Percentiles rank a stretch among this genome's conserved stretches.
Conservation (phyloP, 35 echinoderm and acorn worm genomes). For the Chiridota heheva region DNA sequence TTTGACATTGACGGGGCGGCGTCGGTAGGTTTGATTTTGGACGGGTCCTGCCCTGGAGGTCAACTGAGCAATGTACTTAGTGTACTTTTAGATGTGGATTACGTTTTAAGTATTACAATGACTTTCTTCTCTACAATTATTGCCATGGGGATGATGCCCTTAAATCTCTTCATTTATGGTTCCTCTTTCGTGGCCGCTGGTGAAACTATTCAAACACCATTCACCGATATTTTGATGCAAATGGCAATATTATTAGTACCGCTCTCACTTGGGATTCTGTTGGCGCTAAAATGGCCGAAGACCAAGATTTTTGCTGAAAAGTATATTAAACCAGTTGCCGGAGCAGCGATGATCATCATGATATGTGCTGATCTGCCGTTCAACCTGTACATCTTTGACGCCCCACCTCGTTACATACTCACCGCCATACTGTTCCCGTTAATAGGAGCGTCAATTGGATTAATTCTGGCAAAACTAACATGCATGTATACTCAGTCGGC, state of each 20-base stretch:
- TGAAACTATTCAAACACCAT: conserved; percentile 65
- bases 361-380: conserved; percentile 48
- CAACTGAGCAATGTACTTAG: conserved; percentile 77
- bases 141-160: conserved; percentile 87
- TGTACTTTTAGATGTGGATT: conserved; percentile 75
- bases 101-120: conserved; percentile 90
- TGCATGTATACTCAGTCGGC: conserved; percentile 2
- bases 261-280: conserved; percentile 59
- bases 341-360: conserved; percentile 46
- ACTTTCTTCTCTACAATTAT: conserved; percentile 81
- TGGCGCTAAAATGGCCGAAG: conserved; percentile 57
- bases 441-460: conserved; percentile 31
- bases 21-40: conserved; percentile 65
- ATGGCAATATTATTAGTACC: conserved; percentile 55
- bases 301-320: conserved; percentile 57
- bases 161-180: conserved; percentile 82
- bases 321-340: conserved; percentile 73
- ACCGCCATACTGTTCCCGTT: conserved; percentile 40
- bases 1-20: conserved; percentile 54
- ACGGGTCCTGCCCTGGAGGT: conserved; percentile 87
- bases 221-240: conserved; percentile 66
- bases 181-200: conserved; percentile 36
- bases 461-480: conserved; percentile 33
- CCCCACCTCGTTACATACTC: conserved; percentile 37
- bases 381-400: conserved; percentile 57